Conservation (phyloP, 2,797 vertebrate species). For the Triplophysa yarkandensis region DNA sequence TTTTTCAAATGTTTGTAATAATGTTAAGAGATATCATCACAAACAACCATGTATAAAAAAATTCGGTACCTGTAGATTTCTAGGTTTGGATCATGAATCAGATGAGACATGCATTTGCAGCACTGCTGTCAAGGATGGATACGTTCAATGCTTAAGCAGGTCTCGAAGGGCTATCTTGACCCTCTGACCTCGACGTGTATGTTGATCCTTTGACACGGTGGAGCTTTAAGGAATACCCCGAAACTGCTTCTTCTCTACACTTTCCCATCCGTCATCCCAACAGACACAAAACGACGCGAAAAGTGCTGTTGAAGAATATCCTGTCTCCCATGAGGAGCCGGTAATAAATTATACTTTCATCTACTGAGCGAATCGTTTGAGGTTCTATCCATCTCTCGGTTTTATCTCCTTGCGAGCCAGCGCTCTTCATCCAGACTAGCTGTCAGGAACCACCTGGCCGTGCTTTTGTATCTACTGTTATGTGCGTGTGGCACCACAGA, state of each 20-base stretch:
- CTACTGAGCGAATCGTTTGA: conserved; percentile 78
- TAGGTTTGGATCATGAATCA: conserved; percentile 15
- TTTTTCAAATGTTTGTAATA: not conserved
- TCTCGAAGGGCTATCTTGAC: conserved; percentile 22
- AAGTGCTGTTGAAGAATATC: conserved; percentile 77
- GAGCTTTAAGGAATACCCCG: conserved; percentile 48
- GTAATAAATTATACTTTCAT: conserved; percentile 86
- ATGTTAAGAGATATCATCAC: not conserved
- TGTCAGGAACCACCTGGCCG: conserved; percentile 61
- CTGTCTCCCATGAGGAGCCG: conserved; percentile 78
- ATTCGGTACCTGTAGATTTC: conserved; percentile 21
- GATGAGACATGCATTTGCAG: conserved; percentile 32
- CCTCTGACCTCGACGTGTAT: conserved; percentile 33
- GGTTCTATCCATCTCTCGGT: conserved; percentile 73
- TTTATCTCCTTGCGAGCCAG: conserved; percentile 51
- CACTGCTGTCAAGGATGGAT: conserved; percentile 23
- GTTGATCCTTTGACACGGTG: conserved; percentile 32
- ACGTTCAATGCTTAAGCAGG: conserved; percentile 33
- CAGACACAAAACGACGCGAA: conserved; percentile 74
- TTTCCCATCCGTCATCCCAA: conserved; percentile 79
- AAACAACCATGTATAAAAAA: no score
- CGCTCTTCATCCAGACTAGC: conserved; percentile 53
- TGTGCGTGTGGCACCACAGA: conserved; percentile 44
- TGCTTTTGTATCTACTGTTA: conserved; percentile 43
- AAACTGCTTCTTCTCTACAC: conserved; percentile 65